phyloP scores from a whole-genome alignment of 2,797 vertebrate species.

The Pseudomugil tenellus region DNA sequence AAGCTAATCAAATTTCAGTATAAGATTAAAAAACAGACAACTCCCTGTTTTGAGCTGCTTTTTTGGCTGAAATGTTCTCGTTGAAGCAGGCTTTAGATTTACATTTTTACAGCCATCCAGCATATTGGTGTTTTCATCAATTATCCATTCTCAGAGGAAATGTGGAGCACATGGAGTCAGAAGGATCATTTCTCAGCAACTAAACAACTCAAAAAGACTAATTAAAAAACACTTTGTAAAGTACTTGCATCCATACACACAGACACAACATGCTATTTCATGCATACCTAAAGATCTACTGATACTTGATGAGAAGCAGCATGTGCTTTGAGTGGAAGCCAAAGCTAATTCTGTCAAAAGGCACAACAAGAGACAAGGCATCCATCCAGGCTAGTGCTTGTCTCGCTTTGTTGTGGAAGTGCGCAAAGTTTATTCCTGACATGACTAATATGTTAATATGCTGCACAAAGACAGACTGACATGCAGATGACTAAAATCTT shows the following conservation, averaged over 20 bases:
- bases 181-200: neutral
- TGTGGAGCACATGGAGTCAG: conserved; percentile 10
- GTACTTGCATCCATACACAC: neutral
- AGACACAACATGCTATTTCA: conserved; percentile 6
- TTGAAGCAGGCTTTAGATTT: neutral
- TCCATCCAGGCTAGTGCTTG: neutral
- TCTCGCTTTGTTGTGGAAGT: conserved; percentile 23
- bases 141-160: conserved; percentile 1
- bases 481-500: conserved; percentile 9
- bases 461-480: conserved; percentile 15
- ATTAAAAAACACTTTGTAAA: neutral
- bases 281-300: conserved; percentile 39
- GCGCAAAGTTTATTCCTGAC: conserved; percentile 6
- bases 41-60: conserved; percentile 3
- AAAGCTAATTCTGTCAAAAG: conserved; percentile 22
- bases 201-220: neutral
- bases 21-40: conserved; percentile 20
- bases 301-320: conserved; percentile 48
- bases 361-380: conserved; percentile 17
- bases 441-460: conserved; percentile 21
- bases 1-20: conserved; percentile 41
- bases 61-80: neutral
- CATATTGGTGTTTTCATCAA: conserved; percentile 4
- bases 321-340: conserved; percentile 38
- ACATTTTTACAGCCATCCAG: neutral